Evolutionary conservation across 2,888 invertebrate genomes (phyloP).

Genomic region (Latheticus oryzae): DNA sequence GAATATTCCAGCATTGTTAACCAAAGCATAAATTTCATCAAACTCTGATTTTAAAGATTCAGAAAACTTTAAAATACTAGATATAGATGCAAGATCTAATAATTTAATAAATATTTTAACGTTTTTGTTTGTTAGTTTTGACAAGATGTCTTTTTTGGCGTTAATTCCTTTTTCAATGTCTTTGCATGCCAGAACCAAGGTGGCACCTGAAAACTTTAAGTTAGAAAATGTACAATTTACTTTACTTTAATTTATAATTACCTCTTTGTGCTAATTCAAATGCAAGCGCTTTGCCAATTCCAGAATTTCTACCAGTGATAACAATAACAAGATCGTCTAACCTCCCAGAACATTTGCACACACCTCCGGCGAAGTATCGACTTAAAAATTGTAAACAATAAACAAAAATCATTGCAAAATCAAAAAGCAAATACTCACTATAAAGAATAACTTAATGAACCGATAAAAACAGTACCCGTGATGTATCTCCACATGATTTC

Average conservation of each 20-base stretch:
- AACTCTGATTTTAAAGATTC: slow-evolving; percentile 59
- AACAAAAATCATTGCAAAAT: too few species aligned
- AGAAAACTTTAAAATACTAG: slow-evolving; percentile 61
- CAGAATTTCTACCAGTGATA: slow-evolving; percentile 71
- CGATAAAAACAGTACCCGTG: slow-evolving; percentile 56
- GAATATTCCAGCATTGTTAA: slow-evolving; percentile 71
- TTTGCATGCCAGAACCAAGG: slow-evolving; percentile 70
- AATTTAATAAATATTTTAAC: slow-evolving; percentile 58
- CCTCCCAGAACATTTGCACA: slow-evolving; percentile 58
- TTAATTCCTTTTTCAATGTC: slow-evolving; percentile 64
- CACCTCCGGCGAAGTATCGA: slow-evolving; percentile 62
- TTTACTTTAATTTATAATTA: slow-evolving; percentile 41
- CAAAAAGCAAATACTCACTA: slow-evolving; percentile 60
- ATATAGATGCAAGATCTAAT: slow-evolving; percentile 62
- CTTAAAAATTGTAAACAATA: slow-evolving; percentile 51
- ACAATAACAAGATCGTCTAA: slow-evolving; percentile 67
- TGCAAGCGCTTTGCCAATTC: slow-evolving; percentile 71
- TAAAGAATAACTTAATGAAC: slow-evolving; percentile 59
- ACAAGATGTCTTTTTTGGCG: slow-evolving; percentile 64
- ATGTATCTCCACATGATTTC: slow-evolving; percentile 62
- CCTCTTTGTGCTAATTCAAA: slow-evolving; percentile 67
- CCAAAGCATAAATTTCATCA: slow-evolving; percentile 63
- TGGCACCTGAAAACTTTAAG: slow-evolving; percentile 60
- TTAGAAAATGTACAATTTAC: slow-evolving; percentile 33
- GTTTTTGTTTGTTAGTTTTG: slow-evolving; percentile 49